Base-by-base conservation (phyloP, 2,888 invertebrate species). In the Campoplex capitator region DNA sequence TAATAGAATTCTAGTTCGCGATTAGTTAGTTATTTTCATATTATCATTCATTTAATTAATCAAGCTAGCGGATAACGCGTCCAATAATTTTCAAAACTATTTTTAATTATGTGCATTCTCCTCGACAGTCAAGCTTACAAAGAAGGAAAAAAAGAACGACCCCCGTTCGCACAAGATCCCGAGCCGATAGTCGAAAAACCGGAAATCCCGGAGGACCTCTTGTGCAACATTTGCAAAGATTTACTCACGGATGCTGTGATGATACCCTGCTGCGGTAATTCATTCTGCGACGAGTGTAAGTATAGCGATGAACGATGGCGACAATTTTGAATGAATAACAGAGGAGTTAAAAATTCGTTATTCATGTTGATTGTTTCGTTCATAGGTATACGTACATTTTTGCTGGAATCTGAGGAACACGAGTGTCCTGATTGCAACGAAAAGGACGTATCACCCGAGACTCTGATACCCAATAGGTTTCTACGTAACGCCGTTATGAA, bases 211-310 rank as follows among this genome's bases (percentile, higher is more conserved):
- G 97, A 98, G 88, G 99, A 99, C 93, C 95, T 99, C 73, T 95
- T 98, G 70, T 99, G 99, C 95, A 97, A 97, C 83, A 96, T 99
- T 83, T 99, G 99, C 94, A 96, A 98, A 77, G 98, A 99, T 94
- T 95, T 99, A 62, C 96, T 99, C 88, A 97, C 97, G 0, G 99
- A 99, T 95, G 99, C 99, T 56, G 99, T 99, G 45, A 97, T 99
- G 96, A 98, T 99, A 94, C 98, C 99, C 0, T 99, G 99, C 94
- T 99, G 99, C 95, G 99, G 99, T 4, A 98, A 98, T 94, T 99
- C 99, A 13, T 99, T 98, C 95, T 99, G 99, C 95, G 99, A 99
- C 95, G 99, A 99, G 95, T 99, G 99, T 97, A 95, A 96, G 97
- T 95, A 83, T 77, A 65, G 23, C 35, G 62, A 62, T 45, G 11